Evolutionary conservation across 2,888 invertebrate genomes (phyloP).

Genomic region (Odiellus spinosus): DNA sequence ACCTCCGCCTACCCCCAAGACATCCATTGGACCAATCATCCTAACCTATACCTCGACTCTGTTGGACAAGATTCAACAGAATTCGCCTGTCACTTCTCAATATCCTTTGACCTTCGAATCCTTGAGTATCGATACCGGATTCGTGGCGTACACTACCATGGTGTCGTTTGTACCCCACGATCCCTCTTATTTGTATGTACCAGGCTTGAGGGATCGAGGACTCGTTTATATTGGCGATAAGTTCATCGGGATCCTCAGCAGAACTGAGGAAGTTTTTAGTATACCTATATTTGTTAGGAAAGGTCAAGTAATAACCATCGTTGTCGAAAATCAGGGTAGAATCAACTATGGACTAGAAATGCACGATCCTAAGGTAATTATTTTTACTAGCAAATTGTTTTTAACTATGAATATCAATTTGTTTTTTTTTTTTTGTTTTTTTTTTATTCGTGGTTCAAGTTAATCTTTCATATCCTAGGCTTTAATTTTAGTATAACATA

Average conservation of each 20-base stretch:
- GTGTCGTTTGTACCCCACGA: slow-evolving; percentile 11
- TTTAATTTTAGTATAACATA: too few relatives aligned
- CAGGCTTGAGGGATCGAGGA: slow-evolving; percentile 27
- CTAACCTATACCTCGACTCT: slow-evolving; percentile 3
- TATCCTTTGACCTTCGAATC: slow-evolving; percentile 7
- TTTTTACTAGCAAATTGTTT: too few relatives aligned
- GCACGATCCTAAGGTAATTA: slow-evolving; percentile 11
- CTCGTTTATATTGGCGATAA: slow-evolving; percentile 21
- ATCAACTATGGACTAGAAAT: slow-evolving; percentile 22
- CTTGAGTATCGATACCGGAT: slow-evolving; percentile 12
- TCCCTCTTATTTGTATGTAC: slow-evolving; percentile 19
- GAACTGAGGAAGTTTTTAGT: slow-evolving; percentile 22
- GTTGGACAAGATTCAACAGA: slow-evolving; percentile 1
- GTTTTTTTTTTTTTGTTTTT: too few relatives aligned
- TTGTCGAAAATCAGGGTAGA: slow-evolving; percentile 45
- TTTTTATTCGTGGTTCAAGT: too few relatives aligned
- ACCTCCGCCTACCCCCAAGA: slow-evolving; percentile 3
- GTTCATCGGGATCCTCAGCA: slow-evolving; percentile 24
- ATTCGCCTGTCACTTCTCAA: background rate
- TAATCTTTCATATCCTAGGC: too few relatives aligned
- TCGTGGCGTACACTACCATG: slow-evolving; percentile 12
- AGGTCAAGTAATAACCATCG: slow-evolving; percentile 28
- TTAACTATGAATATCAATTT: too few relatives aligned
- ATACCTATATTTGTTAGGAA: slow-evolving; percentile 28
- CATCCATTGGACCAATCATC: slow-evolving; percentile 5